Base-by-base conservation (phyloP, 2,888 invertebrate genomes). In the Micoletzkya japonica region DNA sequence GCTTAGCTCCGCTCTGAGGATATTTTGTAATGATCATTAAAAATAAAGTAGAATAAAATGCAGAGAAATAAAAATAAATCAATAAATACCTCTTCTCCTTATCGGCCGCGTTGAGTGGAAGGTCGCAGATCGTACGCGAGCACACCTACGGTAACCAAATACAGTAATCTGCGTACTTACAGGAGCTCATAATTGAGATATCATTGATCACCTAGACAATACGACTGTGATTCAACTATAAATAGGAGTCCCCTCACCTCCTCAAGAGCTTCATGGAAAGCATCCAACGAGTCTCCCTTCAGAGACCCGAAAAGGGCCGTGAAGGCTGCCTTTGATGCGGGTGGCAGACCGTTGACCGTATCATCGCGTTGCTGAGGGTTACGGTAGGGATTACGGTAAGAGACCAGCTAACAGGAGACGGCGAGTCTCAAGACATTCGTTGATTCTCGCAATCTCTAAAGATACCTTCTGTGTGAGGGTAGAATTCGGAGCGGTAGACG, bases 291-390 rank as follows among this genome's bases (percentile, higher is more conserved):
- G 34, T 57, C 57, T 68, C 50, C 68, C 34, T 58, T 68, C 44
- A 68, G 26, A 44, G 68, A 68, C n/a, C 32, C 36, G 2, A 68
- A 32, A 3, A 68, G 57, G 28, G 68, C 57, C 28, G 57, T 57
- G 58, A 68, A 68, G 4, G 68, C 39, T 57, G 30, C 32, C 49
- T 58, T 39, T 0, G 58, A 44, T 24, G 57, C 44, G n/a, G 68
- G 32, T 2, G 57, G 57, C 37, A 68, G 58, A 7, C 44, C 37
- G 0, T 50, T 34, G 7, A 68, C 36, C 4, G 68, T 68, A 17
- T 68, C 68, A 20, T 68, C 68, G 28, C 58, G 39, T 58, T 68
- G 68, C 68, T 68, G 4, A 44, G 28, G n/a, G n/a, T n/a, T n/a
- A n/a, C n/a, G n/a, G n/a, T n/a, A n/a, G n/a, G n/a, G n/a, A n/a